Conservation (phyloP, 2,113 vertebrate species). For the Carassius gibelio region DNA sequence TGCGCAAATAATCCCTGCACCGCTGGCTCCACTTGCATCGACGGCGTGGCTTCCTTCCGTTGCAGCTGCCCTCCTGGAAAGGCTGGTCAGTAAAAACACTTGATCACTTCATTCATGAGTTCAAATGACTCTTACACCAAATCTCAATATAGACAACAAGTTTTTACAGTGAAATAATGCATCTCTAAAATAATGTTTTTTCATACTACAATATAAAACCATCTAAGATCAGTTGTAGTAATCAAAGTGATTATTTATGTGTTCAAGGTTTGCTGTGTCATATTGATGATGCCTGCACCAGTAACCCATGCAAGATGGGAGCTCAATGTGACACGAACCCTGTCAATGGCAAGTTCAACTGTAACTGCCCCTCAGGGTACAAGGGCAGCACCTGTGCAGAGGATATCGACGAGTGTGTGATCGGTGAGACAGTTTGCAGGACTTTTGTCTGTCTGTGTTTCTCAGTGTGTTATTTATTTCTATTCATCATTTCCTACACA, state of each 20-base stretch:
- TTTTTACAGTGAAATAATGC: neutral
- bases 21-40: constrained; percentile 81
- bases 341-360: constrained; percentile 84
- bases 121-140: neutral
- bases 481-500: no score
- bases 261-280: constrained; percentile 84
- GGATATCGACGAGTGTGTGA: no score
- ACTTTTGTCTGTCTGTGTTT: no score
- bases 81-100: constrained; percentile 75
- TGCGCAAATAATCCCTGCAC: constrained; percentile 80
- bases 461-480: no score
- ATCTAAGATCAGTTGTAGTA: neutral
- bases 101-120: neutral
- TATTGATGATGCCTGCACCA: constrained; percentile 83
- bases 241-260: neutral
- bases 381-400: constrained; percentile 70
- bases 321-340: constrained; percentile 87
- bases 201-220: neutral
- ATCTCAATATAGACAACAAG: neutral
- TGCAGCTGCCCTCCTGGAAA: constrained; percentile 84
- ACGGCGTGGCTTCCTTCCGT: constrained; percentile 84
- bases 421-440: no score
- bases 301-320: constrained; percentile 85
- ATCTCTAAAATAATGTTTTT: neutral
- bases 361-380: constrained; percentile 84